Evolutionary conservation across 1,140 invertebrate species (phyloP), one percentile per base, ranked within the genome.

Genomic region (Drosophila saltans): DNA sequence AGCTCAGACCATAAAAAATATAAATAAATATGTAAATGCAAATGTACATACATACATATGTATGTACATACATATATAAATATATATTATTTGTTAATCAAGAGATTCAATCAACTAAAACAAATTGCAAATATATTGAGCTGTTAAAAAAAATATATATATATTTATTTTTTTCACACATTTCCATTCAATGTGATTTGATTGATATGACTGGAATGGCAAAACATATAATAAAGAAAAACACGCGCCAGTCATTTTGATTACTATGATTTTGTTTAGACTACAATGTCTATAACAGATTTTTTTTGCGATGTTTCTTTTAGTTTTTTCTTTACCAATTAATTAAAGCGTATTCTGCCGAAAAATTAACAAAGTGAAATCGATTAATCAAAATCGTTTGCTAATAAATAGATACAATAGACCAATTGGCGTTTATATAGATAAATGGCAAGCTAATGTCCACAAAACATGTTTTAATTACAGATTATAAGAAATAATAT

Each of bases 1-100:
- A 71, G 41, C 62, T 75, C 60, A 59, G 33, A 55, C 30, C 21
- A 21, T 69, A 61, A 41, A 76, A 73, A 43, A 68, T 2, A 43
- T 16, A 43, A 5, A 11, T 73, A 65, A 61, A 58, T 63, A 55
- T 26, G 7, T 39, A 61, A 1, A 43, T 43, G 7, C 4, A 21
- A n/a, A 21, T 48, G 9, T 26, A 52, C 26, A 10, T 1, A 52
- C 9, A 26, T 24, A 52, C 24, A 1, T 48, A 48, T 48, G 1
- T 10, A 26, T 52, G 21, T 26, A 10, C 10, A 24, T 48, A 24
- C 24, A 24, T 48, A 48, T 6, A 36, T 3, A 36, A 36, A 36
- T 36, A 36, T 36, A 5, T 36, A 7, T 2, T 7, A 10, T 52
- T 52, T 52, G 30, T 36, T 58, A 30, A 52, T 30, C 56, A 58